Evolutionary conservation across 2,113 vertebrate genomes (phyloP).

Genomic region (Pogona vitticeps): DNA sequence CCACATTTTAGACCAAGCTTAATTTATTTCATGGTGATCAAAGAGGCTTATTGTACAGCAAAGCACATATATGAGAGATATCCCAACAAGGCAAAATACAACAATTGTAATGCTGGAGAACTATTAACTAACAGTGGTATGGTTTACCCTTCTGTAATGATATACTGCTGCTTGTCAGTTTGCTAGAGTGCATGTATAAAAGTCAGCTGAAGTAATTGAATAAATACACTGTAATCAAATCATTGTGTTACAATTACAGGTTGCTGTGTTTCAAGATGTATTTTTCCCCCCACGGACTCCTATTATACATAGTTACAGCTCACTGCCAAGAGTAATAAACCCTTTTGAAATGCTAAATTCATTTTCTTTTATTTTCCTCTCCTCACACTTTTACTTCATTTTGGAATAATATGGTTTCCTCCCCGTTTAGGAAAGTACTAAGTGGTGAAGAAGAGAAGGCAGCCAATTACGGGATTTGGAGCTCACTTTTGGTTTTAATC

Average conservation of each 20-base stretch:
- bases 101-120: constrained; percentile 37
- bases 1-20: not conserved
- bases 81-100: constrained; percentile 21
- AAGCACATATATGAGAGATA: constrained; percentile 2
- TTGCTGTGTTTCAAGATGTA: constrained; percentile 49
- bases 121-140: constrained; percentile 35
- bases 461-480: not conserved
- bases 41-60: constrained; percentile 13
- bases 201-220: constrained; percentile 54
- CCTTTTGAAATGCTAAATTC: constrained; percentile 6
- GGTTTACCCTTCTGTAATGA: constrained; percentile 21
- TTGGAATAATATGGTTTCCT: constrained; percentile 30
- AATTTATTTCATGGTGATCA: not conserved
- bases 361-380: constrained; percentile 25
- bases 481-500: not conserved
- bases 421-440: constrained; percentile 9
- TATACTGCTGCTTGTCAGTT: constrained; percentile 25
- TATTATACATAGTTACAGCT: constrained; percentile 23
- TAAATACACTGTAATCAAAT: constrained; percentile 54
- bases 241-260: constrained; percentile 37
- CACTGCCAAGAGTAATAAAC: constrained; percentile 19
- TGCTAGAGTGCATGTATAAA: constrained; percentile 34
- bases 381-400: constrained; percentile 14
- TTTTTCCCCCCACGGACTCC: not conserved
- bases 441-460: not conserved